Conservation (phyloP, 2,797 vertebrate genomes). For the Neosalanx taihuensis region DNA sequence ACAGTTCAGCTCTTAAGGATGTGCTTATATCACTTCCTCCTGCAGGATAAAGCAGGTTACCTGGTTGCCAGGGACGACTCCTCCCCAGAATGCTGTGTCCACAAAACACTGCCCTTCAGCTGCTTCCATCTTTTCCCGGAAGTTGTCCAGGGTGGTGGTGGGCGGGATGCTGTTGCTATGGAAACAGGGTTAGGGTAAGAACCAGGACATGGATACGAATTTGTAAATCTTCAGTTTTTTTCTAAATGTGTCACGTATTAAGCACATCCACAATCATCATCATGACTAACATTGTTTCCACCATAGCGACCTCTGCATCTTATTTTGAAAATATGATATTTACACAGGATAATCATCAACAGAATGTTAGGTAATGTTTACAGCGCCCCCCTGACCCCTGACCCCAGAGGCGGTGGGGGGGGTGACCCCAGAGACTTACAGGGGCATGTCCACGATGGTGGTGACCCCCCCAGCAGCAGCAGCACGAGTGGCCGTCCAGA, state of each 20-base stretch:
- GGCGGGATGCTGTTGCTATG: constrained; percentile 78
- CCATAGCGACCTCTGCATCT: background rate
- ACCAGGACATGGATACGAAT: background rate
- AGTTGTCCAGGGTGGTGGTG: constrained; percentile 74
- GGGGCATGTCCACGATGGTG: constrained; percentile 82
- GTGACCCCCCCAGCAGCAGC: constrained; percentile 82
- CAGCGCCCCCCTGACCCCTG: background rate
- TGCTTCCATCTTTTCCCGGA: constrained; percentile 67
- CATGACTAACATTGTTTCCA: too few relatives aligned
- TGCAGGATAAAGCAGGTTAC: constrained; percentile 42
- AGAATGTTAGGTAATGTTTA: background rate
- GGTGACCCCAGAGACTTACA: constrained; percentile 58
- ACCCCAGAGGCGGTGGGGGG: background rate
- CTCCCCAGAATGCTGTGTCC: constrained; percentile 83
- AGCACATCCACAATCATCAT: background rate
- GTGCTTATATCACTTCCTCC: too few relatives aligned
- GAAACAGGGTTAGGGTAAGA: background rate
- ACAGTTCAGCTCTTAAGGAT: too few relatives aligned
- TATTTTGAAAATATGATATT: background rate
- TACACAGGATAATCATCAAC: background rate
- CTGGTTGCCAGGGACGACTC: constrained; percentile 80
- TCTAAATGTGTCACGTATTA: background rate
- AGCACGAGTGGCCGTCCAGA: constrained; percentile 25
- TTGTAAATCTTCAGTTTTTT: background rate
- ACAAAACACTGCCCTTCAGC: constrained; percentile 78